Conservation (phyloP, 2,113 vertebrate species). For the Crypturellus undulatus region DNA sequence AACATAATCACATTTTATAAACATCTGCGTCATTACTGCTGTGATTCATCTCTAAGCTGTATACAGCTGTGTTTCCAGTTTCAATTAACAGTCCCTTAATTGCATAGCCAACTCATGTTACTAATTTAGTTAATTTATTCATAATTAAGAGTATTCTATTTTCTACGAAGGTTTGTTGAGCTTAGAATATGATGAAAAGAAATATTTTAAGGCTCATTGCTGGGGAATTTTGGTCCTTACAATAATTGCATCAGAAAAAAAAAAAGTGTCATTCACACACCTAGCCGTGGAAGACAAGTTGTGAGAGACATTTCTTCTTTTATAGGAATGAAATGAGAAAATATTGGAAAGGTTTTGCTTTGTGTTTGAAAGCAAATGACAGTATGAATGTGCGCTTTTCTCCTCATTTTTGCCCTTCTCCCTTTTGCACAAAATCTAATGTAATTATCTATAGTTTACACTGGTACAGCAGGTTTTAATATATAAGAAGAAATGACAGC, state of each 20-base stretch:
- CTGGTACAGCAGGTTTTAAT: conserved; percentile 42
- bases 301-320: conserved; percentile 33
- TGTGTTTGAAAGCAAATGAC: conserved; percentile 60
- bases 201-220: conserved; percentile 62
- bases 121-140: conserved; percentile 89
- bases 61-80: conserved; percentile 87
- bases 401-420: conserved; percentile 29
- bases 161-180: conserved; percentile 79
- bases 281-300: conserved; percentile 64
- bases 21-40: conserved; percentile 85
- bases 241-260: conserved; percentile 74
- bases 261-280: conserved; percentile 63
- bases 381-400: conserved; percentile 11
- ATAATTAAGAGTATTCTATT: conserved; percentile 87
- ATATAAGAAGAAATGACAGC: not conserved
- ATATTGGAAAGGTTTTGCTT: conserved; percentile 52
- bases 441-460: conserved; percentile 5
- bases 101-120: conserved; percentile 85
- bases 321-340: conserved; percentile 51
- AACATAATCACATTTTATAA: conserved; percentile 86
- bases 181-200: conserved; percentile 74
- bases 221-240: conserved; percentile 70
- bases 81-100: conserved; percentile 85
- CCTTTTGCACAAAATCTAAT: not conserved
- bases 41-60: conserved; percentile 84